These are phyloP conservation scores for Ptilonorhynchus violaceus DNA, from an alignment of 2,113 vertebrate genomes.

Conservation along the genomic window DNA sequence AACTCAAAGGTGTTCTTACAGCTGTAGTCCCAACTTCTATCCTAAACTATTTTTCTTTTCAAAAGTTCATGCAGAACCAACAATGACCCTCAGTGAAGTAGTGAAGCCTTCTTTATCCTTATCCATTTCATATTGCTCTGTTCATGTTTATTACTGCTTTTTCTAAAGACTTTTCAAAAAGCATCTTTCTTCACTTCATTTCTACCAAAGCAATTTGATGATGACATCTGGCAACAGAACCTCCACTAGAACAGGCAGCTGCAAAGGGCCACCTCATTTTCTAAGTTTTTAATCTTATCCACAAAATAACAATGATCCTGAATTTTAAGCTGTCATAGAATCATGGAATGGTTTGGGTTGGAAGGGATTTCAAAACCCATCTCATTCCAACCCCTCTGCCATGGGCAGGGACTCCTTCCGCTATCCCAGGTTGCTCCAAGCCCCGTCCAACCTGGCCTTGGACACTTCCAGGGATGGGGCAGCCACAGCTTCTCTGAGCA, in stretches of 20 bases:
- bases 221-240: background rate
- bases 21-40: background rate
- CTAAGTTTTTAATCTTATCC: background rate
- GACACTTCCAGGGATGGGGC: background rate
- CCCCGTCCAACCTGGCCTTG: fast-evolving
- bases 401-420: background rate
- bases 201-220: background rate
- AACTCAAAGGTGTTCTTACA: background rate
- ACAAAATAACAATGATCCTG: background rate
- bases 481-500: background rate
- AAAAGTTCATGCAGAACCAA: background rate
- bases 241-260: background rate
- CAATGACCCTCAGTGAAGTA: background rate
- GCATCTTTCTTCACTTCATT: background rate
- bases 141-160: background rate
- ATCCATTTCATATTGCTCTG: background rate
- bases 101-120: background rate
- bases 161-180: background rate
- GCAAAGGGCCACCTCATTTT: background rate
- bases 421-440: fast-evolving
- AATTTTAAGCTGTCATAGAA: background rate
- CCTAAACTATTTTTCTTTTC: background rate
- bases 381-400: fast-evolving
- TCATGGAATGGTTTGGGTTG: background rate
- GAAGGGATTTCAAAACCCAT: background rate